phyloP scores from a whole-genome alignment of 2,113 vertebrate species.

The Sinocyclocheilus anshuiensis region DNA sequence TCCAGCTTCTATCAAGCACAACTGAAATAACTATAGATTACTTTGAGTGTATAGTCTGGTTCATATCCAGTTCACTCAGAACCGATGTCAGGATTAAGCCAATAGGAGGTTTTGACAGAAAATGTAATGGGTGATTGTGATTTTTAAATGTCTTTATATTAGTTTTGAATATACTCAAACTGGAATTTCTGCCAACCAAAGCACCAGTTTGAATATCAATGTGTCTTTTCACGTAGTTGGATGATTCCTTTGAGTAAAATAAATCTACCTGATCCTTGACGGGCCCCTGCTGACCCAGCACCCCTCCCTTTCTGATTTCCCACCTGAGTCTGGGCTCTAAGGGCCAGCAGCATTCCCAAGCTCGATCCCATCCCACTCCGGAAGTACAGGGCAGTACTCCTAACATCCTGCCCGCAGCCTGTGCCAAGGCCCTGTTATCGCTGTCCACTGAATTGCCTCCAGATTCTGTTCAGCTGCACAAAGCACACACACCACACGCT shows the following conservation, averaged over 20 bases:
- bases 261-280: background rate
- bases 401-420: conserved; percentile 36
- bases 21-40: conserved; percentile 19
- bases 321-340: background rate
- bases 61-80: background rate
- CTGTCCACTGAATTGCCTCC: conserved; percentile 6
- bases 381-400: conserved; percentile 8
- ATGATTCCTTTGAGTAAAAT: background rate
- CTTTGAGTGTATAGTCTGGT: background rate
- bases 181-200: background rate
- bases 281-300: background rate
- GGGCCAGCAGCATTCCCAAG: background rate
- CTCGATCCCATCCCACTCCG: conserved; percentile 23
- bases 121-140: background rate
- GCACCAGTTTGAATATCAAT: background rate
- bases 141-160: background rate
- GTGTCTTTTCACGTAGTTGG: background rate
- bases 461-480: background rate
- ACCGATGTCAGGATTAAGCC: background rate
- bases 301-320: conserved; percentile 2
- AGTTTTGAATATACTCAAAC: background rate
- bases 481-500: background rate
- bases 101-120: background rate
- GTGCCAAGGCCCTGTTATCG: conserved; percentile 37
- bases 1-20: background rate